These are phyloP conservation scores for Phenganax stokvisi DNA, from an alignment of 92 coral and sea anemone genomes.

Conservation along the genomic window DNA sequence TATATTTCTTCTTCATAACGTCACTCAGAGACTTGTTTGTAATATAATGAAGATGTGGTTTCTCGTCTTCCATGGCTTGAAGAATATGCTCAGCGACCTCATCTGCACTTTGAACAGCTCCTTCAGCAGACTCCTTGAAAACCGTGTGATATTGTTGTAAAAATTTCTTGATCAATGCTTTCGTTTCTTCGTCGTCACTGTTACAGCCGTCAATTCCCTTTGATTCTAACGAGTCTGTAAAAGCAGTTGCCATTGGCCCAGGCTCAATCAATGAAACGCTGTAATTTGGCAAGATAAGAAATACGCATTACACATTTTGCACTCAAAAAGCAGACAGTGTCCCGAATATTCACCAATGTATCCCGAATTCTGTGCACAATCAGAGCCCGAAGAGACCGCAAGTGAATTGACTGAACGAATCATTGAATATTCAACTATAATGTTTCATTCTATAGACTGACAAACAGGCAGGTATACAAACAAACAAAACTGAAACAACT, in stretches of 20 bases:
- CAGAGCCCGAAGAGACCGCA: too few relatives aligned
- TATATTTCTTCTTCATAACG: slow-evolving; percentile 53
- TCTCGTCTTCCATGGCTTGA: slow-evolving; percentile 62
- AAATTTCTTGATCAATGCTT: slow-evolving; percentile 59
- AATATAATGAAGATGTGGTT: slow-evolving; percentile 81
- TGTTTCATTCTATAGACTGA: neutral
- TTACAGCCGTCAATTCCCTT: slow-evolving; percentile 26
- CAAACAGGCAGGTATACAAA: neutral
- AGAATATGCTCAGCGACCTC: slow-evolving; percentile 72
- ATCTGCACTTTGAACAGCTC: slow-evolving; percentile 61
- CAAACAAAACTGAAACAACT: neutral
- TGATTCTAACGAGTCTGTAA: slow-evolving; percentile 18
- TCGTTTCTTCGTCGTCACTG: slow-evolving; percentile 74
- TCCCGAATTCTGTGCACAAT: too few relatives aligned
- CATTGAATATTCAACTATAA: too few relatives aligned
- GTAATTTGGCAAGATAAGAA: neutral
- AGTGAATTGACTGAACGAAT: too few relatives aligned
- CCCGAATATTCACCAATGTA: too few relatives aligned
- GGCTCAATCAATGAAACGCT: slow-evolving; percentile 87
- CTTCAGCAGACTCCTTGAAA: slow-evolving; percentile 37
- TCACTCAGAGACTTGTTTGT: slow-evolving; percentile 65
- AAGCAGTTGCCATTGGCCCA: slow-evolving; percentile 76
- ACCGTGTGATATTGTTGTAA: slow-evolving; percentile 48
- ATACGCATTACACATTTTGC: neutral
- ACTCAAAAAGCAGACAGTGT: neutral